These are phyloP conservation scores for Hylia prasina DNA, from an alignment of 2,113 vertebrate species.

Conservation along the genomic window DNA sequence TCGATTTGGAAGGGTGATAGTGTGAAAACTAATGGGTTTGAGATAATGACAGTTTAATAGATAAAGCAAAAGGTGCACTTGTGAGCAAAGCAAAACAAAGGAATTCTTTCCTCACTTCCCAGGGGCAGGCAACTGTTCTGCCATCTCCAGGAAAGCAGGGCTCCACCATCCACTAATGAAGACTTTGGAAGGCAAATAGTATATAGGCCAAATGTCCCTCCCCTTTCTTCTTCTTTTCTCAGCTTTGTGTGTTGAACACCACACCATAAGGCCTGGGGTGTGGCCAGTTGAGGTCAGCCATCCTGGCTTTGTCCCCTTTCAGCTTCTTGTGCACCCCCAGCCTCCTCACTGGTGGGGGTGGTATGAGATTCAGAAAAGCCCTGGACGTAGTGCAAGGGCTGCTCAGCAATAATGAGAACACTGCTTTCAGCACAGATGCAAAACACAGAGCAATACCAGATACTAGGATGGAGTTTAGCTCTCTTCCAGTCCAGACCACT, in stretches of 20 bases:
- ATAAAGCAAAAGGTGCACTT: neutral
- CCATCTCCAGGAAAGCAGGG: neutral
- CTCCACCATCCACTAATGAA: rapidly evolving
- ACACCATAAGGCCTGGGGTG: rapidly evolving
- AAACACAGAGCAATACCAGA: neutral
- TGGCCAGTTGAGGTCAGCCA: neutral
- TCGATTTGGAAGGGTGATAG: neutral
- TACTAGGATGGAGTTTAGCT: neutral
- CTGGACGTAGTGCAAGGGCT: rapidly evolving
- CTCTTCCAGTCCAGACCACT: neutral
- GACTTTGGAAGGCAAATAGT: neutral
- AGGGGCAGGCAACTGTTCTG: neutral
- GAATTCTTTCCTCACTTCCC: neutral
- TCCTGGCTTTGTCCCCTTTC: neutral
- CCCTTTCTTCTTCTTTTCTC: neutral
- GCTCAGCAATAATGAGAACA: neutral
- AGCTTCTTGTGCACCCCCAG: neutral
- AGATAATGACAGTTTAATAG: neutral
- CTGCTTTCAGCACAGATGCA: neutral
- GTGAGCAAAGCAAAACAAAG: neutral
- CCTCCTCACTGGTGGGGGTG: rapidly evolving
- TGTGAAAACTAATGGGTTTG: neutral
- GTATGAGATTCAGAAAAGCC: neutral
- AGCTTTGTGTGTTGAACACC: neutral
- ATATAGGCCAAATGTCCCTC: rapidly evolving